These are phyloP conservation scores for Nematopogon swammerdamellus DNA, from an alignment of 2,888 invertebrate genomes.

Conservation along the genomic window DNA sequence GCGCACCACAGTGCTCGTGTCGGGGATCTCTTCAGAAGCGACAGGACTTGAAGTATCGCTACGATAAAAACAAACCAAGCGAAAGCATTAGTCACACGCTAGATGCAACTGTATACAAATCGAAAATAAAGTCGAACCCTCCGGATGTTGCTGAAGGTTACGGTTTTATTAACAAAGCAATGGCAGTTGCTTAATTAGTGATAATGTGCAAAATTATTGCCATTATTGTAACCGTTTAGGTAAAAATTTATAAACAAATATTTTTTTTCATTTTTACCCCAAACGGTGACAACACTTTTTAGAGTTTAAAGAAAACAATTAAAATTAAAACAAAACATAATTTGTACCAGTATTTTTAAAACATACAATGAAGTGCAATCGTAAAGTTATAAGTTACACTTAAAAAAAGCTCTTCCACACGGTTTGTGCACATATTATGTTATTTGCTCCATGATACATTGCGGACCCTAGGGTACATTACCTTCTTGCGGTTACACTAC, in stretches of 20 bases:
- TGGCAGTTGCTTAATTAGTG: background rate
- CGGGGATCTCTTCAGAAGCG: slow-evolving; percentile 51
- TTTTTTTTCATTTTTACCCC: slow-evolving; percentile 20
- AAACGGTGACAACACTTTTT: background rate
- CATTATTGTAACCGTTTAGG: background rate
- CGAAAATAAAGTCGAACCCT: background rate
- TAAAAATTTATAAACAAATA: slow-evolving; percentile 14
- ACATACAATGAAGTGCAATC: background rate
- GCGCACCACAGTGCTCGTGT: slow-evolving; percentile 54
- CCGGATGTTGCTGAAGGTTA: background rate
- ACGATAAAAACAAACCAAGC: slow-evolving; percentile 55
- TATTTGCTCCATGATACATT: background rate
- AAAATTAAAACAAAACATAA: background rate
- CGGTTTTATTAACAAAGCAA: background rate
- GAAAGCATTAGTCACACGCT: slow-evolving; percentile 57
- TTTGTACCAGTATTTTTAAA: background rate
- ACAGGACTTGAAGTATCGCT: slow-evolving; percentile 52
- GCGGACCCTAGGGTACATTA: background rate
- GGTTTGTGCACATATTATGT: background rate
- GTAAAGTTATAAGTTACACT: background rate
- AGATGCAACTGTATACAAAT: slow-evolving; percentile 25
- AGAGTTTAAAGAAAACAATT: background rate
- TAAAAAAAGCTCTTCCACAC: background rate
- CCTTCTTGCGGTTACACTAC: background rate
- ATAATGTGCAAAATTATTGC: background rate